Evolutionary conservation across 1,140 invertebrate genomes (phyloP), one percentile per base, ranked within the genome.

Genomic region (Heliconius melpomene): DNA sequence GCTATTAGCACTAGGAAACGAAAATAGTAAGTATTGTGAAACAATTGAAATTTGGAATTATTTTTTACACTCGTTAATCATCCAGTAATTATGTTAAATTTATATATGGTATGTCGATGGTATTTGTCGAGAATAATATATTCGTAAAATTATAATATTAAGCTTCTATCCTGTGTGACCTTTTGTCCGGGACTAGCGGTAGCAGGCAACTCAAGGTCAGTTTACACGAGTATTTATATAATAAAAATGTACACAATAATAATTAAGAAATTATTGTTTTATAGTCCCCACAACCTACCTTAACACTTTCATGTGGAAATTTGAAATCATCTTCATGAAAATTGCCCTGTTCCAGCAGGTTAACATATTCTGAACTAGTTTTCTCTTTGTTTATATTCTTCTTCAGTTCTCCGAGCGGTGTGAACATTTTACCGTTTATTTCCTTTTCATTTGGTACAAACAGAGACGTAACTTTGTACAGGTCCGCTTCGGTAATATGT

Each of bases 291-390:
- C 60, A 66, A 29, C 60, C 23, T 83, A 95, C 94, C 89, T 95
- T 95, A 52, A 95, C 94, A 83, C 94, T 95, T 81, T 95, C 94
- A 79, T 95, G 94, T 3, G 93, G 94, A 87, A 94, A 95, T 82
- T 94, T 95, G 76, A 92, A 95, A 18, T 90, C 88, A 40, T 81
- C n/a, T 66, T 95, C 94, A 57, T 87, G 85, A 80, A 94, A 94
- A 78, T 91, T 78, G 29, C 83, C 88, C 76, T 88, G 83, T 50
- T 93, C 88, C 54, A 95, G 84, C 89, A 92, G 91, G 75, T 91
- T 87, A 72, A 94, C 90, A 74, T 91, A 94, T 52, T 91, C 89
- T 11, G 90, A n/a, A 60, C 89, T 88, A 46, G 93, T 91, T 88
- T 92, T 93, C 50, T 89, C 83, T 46, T 83, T 90, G 86, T 95